Evolutionary conservation across 2,797 vertebrate species (phyloP).

Genomic region (Tapirus indicus): DNA sequence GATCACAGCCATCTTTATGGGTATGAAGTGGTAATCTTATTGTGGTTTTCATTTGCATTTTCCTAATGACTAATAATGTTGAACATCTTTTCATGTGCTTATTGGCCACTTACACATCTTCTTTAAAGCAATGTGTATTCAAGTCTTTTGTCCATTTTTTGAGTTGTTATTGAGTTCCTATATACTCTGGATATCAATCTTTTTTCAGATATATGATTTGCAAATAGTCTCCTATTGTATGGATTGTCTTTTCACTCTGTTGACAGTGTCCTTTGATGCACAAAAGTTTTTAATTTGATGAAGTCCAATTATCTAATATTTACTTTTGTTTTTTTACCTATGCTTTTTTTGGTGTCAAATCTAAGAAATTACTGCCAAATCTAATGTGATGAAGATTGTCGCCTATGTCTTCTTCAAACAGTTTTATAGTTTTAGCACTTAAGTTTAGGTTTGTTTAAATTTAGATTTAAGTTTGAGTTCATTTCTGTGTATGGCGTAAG

Average conservation of each 20-base stretch:
- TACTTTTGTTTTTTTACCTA: not conserved
- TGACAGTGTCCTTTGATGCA: not conserved
- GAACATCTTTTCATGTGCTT: not conserved
- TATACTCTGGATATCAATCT: not conserved
- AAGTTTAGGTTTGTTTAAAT: not conserved
- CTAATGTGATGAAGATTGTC: not conserved
- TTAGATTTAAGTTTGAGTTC: slow-evolving; percentile 32
- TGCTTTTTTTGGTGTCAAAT: not conserved
- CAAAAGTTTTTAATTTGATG: not conserved
- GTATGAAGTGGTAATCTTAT: not conserved
- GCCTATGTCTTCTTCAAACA: not conserved
- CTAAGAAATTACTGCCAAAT: slow-evolving; percentile 17
- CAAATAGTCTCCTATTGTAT: not conserved
- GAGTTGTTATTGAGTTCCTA: not conserved
- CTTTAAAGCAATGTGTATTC: not conserved
- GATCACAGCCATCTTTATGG: not conserved
- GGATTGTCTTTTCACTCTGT: not conserved
- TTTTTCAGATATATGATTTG: not conserved
- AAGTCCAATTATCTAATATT: not conserved
- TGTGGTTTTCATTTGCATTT: slow-evolving; percentile 28
- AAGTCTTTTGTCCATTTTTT: slow-evolving; percentile 4
- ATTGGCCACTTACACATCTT: not conserved
- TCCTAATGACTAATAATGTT: not conserved
- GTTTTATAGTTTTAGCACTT: slow-evolving; percentile 17
- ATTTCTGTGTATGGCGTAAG: not conserved